phyloP scores from a whole-genome alignment of 2,113 vertebrate species.

The Platysternon megacephalum region DNA sequence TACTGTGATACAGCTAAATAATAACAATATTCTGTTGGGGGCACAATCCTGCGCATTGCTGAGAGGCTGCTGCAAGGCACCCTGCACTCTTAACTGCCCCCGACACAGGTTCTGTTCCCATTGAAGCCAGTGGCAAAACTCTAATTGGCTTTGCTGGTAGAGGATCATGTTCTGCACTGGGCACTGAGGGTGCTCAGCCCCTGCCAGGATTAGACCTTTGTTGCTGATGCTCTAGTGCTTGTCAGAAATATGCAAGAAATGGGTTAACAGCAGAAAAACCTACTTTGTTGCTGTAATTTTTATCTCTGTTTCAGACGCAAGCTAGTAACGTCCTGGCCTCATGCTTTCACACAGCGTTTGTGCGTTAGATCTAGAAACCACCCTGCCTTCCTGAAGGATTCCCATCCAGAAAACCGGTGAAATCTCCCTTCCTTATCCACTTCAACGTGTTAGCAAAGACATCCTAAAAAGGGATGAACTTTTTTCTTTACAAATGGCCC shows the following conservation, averaged over 20 bases:
- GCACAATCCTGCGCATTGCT: neutral
- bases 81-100: neutral
- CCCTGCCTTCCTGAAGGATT: neutral
- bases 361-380: rapidly evolving
- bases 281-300: neutral
- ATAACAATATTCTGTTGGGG: neutral
- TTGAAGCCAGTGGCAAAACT: neutral
- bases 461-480: rapidly evolving
- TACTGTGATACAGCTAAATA: neutral
- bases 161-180: neutral
- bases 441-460: rapidly evolving
- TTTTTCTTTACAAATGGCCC: neutral
- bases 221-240: rapidly evolving
- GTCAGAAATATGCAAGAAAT: neutral
- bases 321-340: rapidly evolving
- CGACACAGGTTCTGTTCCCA: neutral
- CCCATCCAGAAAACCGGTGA: neutral
- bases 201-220: neutral
- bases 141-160: neutral
- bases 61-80: neutral
- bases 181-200: neutral
- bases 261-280: rapidly evolving
- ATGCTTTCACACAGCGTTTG: rapidly evolving
- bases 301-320: neutral
- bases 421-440: rapidly evolving